phyloP scores from a whole-genome alignment of 2,113 vertebrate genomes.

The Castor canadensis region DNA sequence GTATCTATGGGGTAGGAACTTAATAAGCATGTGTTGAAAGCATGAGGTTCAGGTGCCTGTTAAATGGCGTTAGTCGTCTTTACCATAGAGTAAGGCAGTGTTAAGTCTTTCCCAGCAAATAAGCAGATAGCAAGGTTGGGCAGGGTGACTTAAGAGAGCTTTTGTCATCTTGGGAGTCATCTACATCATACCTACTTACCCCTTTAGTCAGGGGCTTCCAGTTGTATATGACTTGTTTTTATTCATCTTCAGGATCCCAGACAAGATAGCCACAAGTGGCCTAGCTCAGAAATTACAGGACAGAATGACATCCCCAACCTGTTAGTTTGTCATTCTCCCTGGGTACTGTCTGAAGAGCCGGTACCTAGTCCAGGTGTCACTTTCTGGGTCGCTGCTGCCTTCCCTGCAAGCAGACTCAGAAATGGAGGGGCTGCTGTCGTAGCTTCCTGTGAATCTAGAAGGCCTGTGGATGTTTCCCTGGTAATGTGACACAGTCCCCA shows the following conservation, averaged over 20 bases:
- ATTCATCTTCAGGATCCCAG: neutral
- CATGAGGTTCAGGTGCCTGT: neutral
- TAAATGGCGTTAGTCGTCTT: neutral
- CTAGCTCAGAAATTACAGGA: neutral
- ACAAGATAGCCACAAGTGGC: neutral
- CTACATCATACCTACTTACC: neutral
- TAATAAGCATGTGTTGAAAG: neutral
- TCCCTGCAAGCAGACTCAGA: neutral
- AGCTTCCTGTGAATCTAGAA: neutral
- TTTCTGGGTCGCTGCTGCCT: neutral
- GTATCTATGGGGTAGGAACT: neutral
- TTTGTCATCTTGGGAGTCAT: neutral
- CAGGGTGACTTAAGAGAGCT: neutral
- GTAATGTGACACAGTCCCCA: neutral
- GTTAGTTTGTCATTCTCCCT: neutral
- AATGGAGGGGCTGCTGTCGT: neutral
- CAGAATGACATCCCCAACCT: neutral
- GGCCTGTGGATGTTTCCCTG: neutral
- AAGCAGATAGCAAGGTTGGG: neutral
- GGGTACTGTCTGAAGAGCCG: neutral
- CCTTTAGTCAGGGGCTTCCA: neutral
- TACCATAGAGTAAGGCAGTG: neutral
- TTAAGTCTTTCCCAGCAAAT: neutral
- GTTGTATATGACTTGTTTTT: neutral
- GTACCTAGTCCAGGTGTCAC: too few relatives aligned